Percentiles rank a stretch among this genome's conserved stretches.
phyloP scores from a whole-genome alignment of 2,888 invertebrate genomes.

The Gymnoscelis rufifasciata region DNA sequence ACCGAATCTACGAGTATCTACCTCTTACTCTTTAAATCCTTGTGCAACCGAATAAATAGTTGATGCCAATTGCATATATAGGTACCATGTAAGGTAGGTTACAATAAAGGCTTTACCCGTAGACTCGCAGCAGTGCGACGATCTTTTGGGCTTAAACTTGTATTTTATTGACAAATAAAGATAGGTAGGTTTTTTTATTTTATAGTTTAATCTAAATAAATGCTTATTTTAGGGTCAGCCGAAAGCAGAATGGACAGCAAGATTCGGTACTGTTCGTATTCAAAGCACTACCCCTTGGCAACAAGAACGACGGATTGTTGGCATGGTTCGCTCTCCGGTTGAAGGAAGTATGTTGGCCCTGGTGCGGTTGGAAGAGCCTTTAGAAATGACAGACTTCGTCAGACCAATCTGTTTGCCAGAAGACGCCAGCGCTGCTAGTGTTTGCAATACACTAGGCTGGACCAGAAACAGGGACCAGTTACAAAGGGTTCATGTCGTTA shows the following conservation, averaged over 20 bases:
- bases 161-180: too few relatives aligned
- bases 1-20: too few relatives aligned
- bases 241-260: slow-evolving; percentile 91
- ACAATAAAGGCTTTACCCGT: too few relatives aligned
- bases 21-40: too few relatives aligned
- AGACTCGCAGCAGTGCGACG: too few relatives aligned
- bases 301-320: slow-evolving; percentile 89
- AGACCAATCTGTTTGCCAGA: slow-evolving; percentile 89
- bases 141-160: too few relatives aligned
- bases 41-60: too few relatives aligned
- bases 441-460: slow-evolving; percentile 93
- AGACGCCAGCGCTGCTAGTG: slow-evolving; percentile 53
- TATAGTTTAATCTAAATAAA: too few relatives aligned
- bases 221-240: slow-evolving; percentile 82
- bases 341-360: slow-evolving; percentile 92
- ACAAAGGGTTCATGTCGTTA: slow-evolving; percentile 87
- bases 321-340: slow-evolving; percentile 93
- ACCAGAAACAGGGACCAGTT: slow-evolving; percentile 89
- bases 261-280: slow-evolving; percentile 86
- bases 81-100: too few relatives aligned
- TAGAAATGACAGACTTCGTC: slow-evolving; percentile 88
- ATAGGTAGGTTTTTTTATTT: too few relatives aligned
- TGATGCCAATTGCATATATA: too few relatives aligned
- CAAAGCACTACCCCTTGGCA: slow-evolving; percentile 92
- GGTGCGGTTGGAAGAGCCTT: slow-evolving; percentile 86